phyloP scores from a whole-genome alignment of 2,888 invertebrate species.

The Eilema depressum region DNA sequence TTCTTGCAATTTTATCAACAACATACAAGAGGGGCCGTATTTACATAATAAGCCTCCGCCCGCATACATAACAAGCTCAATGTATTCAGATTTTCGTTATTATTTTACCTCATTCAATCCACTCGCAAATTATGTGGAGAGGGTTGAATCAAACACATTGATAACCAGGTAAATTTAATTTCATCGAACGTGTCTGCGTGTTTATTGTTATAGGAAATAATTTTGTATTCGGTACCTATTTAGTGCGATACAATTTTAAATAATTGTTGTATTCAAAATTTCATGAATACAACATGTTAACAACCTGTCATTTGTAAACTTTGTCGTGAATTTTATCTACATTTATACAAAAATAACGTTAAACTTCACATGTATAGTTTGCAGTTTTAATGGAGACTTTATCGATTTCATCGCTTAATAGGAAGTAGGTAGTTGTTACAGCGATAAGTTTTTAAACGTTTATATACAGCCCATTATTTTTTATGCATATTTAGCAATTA shows the following conservation, averaged over 20 bases:
- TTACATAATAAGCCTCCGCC: slow-evolving; percentile 77
- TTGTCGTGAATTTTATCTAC: not conserved
- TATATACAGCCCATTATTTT: slow-evolving; percentile 3
- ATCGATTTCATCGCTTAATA: slow-evolving; percentile 12
- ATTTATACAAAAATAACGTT: not conserved
- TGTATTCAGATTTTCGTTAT: slow-evolving; percentile 78
- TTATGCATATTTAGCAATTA: not conserved
- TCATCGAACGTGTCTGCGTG: slow-evolving; percentile 58
- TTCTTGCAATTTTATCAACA: slow-evolving; percentile 69
- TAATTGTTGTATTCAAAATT: not conserved
- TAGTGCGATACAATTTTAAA: slow-evolving; percentile 16
- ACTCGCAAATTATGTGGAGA: slow-evolving; percentile 63
- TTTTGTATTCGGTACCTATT: slow-evolving; percentile 50
- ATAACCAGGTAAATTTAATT: slow-evolving; percentile 68
- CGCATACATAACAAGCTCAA: slow-evolving; percentile 65
- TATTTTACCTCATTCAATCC: slow-evolving; percentile 76
- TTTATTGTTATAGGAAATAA: slow-evolving; percentile 51
- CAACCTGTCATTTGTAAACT: not conserved
- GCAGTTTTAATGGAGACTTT: slow-evolving; percentile 28
- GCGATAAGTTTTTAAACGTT: not conserved
- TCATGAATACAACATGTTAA: not conserved
- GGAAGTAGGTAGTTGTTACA: not conserved
- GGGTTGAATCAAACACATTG: slow-evolving; percentile 67
- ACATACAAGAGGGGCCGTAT: slow-evolving; percentile 75
- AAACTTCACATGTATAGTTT: slow-evolving; percentile 4